Conservation (phyloP, 2,888 invertebrate genomes). For the Lycaena phlaeas region DNA sequence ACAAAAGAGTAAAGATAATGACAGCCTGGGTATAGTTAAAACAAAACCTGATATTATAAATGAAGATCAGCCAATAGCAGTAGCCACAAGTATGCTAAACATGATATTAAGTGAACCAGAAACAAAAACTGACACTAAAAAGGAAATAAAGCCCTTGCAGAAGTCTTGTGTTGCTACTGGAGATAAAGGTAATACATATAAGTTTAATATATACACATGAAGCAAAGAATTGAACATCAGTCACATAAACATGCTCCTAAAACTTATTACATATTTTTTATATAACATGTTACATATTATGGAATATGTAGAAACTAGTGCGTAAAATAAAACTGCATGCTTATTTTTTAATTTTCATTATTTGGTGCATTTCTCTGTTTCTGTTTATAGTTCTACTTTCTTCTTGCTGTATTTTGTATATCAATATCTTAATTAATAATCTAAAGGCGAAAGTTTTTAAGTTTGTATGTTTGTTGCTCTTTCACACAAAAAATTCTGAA, state of each 20-base stretch:
- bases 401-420: too few species aligned
- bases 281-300: too few species aligned
- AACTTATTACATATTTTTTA: not conserved
- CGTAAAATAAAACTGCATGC: too few species aligned
- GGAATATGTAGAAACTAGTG: too few species aligned
- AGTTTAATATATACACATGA: not conserved
- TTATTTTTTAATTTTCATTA: too few species aligned
- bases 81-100: constrained; percentile 46
- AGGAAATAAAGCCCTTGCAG: constrained; percentile 19
- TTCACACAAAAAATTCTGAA: too few species aligned
- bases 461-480: too few species aligned
- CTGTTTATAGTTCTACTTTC: too few species aligned
- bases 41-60: constrained; percentile 15
- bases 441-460: too few species aligned
- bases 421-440: too few species aligned
- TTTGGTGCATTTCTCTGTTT: too few species aligned
- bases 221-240: not conserved
- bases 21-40: not conserved
- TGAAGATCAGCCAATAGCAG: constrained; percentile 29
- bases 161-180: constrained; percentile 24
- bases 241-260: not conserved
- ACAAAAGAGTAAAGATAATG: constrained; percentile 16
- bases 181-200: constrained; percentile 36
- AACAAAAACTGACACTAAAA: constrained; percentile 29
- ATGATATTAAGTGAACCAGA: constrained; percentile 47